Conservation (phyloP, 2,113 vertebrate genomes). For the Corynorhinus townsendii region DNA sequence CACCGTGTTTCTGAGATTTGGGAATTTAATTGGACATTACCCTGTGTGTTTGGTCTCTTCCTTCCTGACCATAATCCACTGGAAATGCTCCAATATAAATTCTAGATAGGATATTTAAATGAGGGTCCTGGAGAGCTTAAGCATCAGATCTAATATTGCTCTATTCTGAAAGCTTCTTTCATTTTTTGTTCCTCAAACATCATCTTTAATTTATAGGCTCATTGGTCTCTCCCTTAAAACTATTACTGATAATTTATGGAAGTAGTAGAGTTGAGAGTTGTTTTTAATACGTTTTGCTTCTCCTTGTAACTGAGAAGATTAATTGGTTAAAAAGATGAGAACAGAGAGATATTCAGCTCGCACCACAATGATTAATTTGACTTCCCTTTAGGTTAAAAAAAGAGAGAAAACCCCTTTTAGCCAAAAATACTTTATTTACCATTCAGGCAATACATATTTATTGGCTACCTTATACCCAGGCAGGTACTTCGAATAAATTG, state of each 20-base stretch:
- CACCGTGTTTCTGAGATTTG: not conserved
- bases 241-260: conserved; percentile 42
- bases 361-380: conserved; percentile 30
- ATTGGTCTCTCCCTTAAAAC: conserved; percentile 17
- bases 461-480: not conserved
- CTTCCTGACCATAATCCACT: not conserved
- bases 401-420: not conserved
- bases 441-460: conserved; percentile 38
- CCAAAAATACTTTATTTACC: conserved; percentile 28
- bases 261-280: not conserved
- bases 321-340: conserved; percentile 35
- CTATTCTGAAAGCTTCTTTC: conserved; percentile 29
- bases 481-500: not conserved
- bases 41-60: not conserved
- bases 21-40: not conserved
- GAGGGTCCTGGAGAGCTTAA: not conserved
- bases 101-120: conserved; percentile 25
- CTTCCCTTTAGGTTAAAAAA: conserved; percentile 14
- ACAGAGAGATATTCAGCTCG: conserved; percentile 32
- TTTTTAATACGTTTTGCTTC: conserved; percentile 29
- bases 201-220: conserved; percentile 49
- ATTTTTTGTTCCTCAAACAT: conserved; percentile 33
- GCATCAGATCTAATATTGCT: conserved; percentile 15
- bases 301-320: conserved; percentile 18
- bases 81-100: not conserved